phyloP scores from a whole-genome alignment of 2,113 vertebrate species.

The Geothlypis trichas region DNA sequence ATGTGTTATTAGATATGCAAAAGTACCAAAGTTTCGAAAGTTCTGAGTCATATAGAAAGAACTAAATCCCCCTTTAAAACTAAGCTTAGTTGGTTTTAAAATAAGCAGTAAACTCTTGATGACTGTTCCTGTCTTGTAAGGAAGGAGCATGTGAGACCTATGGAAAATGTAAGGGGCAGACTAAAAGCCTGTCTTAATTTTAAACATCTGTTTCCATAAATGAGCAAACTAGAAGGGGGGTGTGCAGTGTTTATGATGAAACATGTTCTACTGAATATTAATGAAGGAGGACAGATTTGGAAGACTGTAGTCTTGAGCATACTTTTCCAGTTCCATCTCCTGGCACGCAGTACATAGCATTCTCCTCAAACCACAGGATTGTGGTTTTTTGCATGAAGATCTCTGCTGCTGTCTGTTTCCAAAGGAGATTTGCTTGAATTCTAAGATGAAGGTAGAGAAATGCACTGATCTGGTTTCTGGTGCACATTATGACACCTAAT shows the following conservation, averaged over 20 bases:
- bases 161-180: constrained; percentile 1
- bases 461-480: background rate
- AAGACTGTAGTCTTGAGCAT: background rate
- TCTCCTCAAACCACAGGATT: background rate
- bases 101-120: background rate
- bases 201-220: constrained; percentile 59
- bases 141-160: background rate
- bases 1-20: background rate
- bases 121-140: background rate
- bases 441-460: background rate
- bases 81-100: constrained; percentile 11
- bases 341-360: background rate
- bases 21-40: background rate
- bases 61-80: background rate
- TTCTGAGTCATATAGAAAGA: background rate
- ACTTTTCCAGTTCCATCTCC: background rate
- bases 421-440: background rate
- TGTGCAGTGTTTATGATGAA: constrained; percentile 35
- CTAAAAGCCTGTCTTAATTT: constrained; percentile 48
- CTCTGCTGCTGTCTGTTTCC: background rate
- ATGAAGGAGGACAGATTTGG: background rate
- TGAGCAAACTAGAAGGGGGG: background rate
- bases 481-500: background rate
- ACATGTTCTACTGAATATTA: constrained; percentile 34
- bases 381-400: background rate